These are phyloP conservation scores for Epirrita christyi DNA, from an alignment of 2,888 invertebrate genomes.

Conservation along the genomic window DNA sequence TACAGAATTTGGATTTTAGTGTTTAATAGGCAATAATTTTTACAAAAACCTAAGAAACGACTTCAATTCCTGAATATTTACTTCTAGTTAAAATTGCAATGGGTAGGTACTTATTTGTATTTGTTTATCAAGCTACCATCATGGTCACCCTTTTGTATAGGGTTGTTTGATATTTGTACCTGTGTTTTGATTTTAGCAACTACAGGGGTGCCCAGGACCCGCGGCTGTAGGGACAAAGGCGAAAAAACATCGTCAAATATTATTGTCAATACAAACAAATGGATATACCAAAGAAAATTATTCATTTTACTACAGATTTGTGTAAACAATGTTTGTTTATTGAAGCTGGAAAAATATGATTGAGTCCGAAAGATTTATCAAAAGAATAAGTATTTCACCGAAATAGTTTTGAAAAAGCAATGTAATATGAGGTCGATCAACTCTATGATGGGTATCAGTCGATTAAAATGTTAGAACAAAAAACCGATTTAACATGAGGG, in stretches of 20 bases:
- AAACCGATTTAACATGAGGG: too few relatives aligned
- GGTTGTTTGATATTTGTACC: conserved; percentile 71
- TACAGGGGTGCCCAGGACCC: conserved; percentile 36
- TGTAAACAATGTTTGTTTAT: conserved; percentile 7
- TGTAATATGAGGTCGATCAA: background rate
- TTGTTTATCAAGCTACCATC: background rate
- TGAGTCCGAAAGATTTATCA: background rate
- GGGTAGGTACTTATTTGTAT: too few relatives aligned
- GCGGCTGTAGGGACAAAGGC: conserved; percentile 8
- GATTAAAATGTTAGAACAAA: too few relatives aligned
- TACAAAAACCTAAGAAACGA: too few relatives aligned
- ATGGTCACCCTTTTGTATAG: conserved; percentile 40
- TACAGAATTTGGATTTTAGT: too few relatives aligned
- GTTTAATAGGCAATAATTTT: too few relatives aligned
- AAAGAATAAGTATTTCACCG: background rate
- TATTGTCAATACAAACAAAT: conserved; percentile 24
- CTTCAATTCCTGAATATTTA: too few relatives aligned
- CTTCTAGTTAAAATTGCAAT: too few relatives aligned
- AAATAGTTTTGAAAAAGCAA: background rate
- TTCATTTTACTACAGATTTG: conserved; percentile 6
- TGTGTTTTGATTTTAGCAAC: conserved; percentile 71
- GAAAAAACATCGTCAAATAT: conserved; percentile 19
- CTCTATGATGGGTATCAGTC: too few relatives aligned
- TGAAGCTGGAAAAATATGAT: background rate
- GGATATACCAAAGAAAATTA: conserved; percentile 28